A percentile compares a stretch with the other conserved stretches of the same genome.
phyloP scores from a whole-genome alignment of 1,140 invertebrate species.

The Whitmania pigra region DNA sequence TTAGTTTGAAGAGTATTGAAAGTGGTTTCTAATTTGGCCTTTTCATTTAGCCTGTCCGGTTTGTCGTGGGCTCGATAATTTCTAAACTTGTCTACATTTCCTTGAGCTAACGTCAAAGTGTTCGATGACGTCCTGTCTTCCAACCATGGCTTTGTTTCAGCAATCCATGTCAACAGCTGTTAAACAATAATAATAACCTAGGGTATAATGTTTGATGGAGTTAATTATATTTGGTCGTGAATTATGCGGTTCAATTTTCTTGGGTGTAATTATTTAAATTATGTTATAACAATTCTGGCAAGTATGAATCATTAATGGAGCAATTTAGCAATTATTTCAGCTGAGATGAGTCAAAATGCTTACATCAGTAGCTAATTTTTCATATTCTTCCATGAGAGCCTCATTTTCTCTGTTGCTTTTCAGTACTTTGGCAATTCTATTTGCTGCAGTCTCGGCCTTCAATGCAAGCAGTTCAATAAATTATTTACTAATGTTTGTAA shows the following conservation, averaged over 20 bases:
- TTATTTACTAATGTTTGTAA: background rate
- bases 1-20: slow-evolving; percentile 51
- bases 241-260: slow-evolving; percentile 94
- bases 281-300: too few species aligned
- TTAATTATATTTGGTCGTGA: slow-evolving; percentile 96
- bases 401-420: slow-evolving; percentile 99
- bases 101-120: slow-evolving; percentile 84
- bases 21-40: slow-evolving; percentile 46
- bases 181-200: too few species aligned
- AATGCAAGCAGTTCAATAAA: slow-evolving; percentile 18
- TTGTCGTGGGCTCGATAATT: slow-evolving; percentile 97
- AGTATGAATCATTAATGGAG: too few species aligned
- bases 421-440: slow-evolving; percentile 96
- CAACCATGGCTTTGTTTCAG: slow-evolving; percentile 69
- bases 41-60: slow-evolving; percentile 90
- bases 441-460: slow-evolving; percentile 96
- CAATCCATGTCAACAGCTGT: slow-evolving; percentile 32
- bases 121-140: slow-evolving; percentile 93
- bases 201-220: slow-evolving; percentile 58
- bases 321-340: background rate
- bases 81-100: slow-evolving; percentile 93
- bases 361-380: slow-evolving; percentile 18
- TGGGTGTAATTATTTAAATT: slow-evolving; percentile 42
- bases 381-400: slow-evolving; percentile 89
- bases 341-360: slow-evolving; percentile 55